Evolutionary conservation across 2,888 invertebrate genomes (phyloP).

Genomic region (Empis livida): DNA sequence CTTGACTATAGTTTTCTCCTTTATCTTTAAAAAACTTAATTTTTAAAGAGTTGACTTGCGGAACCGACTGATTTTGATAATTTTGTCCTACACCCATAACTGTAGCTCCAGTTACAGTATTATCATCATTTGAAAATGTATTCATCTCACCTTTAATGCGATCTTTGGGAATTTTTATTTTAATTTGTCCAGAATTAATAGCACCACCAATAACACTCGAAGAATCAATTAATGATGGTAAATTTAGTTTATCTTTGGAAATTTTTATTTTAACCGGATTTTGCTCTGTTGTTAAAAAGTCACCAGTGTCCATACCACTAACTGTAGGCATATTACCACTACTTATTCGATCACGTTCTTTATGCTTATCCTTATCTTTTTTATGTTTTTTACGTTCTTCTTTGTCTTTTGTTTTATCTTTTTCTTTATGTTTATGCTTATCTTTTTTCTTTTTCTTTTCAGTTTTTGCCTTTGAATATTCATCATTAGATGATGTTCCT

Average conservation of each 20-base stretch:
- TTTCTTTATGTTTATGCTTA: slow-evolving; percentile 69
- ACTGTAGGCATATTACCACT: neutral
- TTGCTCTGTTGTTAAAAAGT: slow-evolving; percentile 1
- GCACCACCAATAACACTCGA: slow-evolving; percentile 30
- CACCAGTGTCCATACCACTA: slow-evolving; percentile 3
- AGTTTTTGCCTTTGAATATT: slow-evolving; percentile 12
- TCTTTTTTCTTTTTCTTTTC: slow-evolving; percentile 59
- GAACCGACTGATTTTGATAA: slow-evolving; percentile 1
- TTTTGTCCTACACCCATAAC: slow-evolving; percentile 2
- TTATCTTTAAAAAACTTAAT: slow-evolving; percentile 71
- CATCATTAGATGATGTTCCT: slow-evolving; percentile 5
- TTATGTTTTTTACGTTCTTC: slow-evolving; percentile 62
- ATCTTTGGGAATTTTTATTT: slow-evolving; percentile 73
- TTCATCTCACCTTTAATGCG: slow-evolving; percentile 43
- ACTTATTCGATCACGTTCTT: slow-evolving; percentile 20
- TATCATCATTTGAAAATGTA: slow-evolving; percentile 2
- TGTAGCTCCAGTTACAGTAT: slow-evolving; percentile 1
- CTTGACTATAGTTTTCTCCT: slow-evolving; percentile 39
- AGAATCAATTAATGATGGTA: slow-evolving; percentile 17
- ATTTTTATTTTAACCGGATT: slow-evolving; percentile 42
- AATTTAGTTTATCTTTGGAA: slow-evolving; percentile 43
- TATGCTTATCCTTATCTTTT: slow-evolving; percentile 46
- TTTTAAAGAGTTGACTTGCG: slow-evolving; percentile 42
- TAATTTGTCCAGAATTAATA: slow-evolving; percentile 33
- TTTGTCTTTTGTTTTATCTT: slow-evolving; percentile 59